A percentile compares a stretch with the other conserved stretches of the same genome.
Conservation (phyloP, 2,888 invertebrate species). For the Ethmia dodecea region DNA sequence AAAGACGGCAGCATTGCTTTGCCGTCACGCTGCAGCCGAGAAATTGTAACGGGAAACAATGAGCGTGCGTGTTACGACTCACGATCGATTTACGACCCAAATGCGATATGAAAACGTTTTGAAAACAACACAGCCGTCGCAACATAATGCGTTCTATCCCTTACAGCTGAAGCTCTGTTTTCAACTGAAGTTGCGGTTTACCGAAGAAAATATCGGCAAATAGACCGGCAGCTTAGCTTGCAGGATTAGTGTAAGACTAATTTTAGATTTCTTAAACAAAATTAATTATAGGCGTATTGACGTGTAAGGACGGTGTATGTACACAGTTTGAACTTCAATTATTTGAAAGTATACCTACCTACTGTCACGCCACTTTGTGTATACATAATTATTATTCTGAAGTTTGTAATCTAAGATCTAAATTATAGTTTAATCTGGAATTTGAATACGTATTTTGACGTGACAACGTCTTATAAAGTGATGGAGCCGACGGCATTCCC, state of each 20-base stretch:
- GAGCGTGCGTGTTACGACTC: slow-evolving; percentile 37
- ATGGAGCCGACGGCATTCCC: too few species aligned
- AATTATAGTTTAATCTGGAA: too few species aligned
- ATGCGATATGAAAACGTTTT: slow-evolving; percentile 15
- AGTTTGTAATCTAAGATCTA: too few species aligned
- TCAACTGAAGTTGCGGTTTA: neutral
- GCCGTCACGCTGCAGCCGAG: slow-evolving; percentile 34
- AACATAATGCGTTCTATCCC: slow-evolving; percentile 1
- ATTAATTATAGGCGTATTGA: slow-evolving; percentile 3
- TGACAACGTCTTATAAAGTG: too few species aligned
- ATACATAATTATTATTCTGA: too few species aligned
- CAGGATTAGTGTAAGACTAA: slow-evolving; percentile 1
- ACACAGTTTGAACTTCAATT: too few species aligned
- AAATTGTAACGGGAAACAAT: slow-evolving; percentile 51
- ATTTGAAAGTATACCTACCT: too few species aligned
- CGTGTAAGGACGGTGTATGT: too few species aligned
- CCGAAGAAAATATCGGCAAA: neutral
- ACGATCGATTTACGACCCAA: slow-evolving; percentile 38
- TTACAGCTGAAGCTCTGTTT: too few species aligned
- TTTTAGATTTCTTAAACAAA: slow-evolving; percentile 2
- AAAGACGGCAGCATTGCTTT: slow-evolving; percentile 37
- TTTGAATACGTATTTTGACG: too few species aligned
- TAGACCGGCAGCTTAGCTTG: neutral
- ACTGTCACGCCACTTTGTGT: too few species aligned
- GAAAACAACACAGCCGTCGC: neutral